Conservation (phyloP, 2,888 invertebrate genomes). For the Pantelozetes paolii region DNA sequence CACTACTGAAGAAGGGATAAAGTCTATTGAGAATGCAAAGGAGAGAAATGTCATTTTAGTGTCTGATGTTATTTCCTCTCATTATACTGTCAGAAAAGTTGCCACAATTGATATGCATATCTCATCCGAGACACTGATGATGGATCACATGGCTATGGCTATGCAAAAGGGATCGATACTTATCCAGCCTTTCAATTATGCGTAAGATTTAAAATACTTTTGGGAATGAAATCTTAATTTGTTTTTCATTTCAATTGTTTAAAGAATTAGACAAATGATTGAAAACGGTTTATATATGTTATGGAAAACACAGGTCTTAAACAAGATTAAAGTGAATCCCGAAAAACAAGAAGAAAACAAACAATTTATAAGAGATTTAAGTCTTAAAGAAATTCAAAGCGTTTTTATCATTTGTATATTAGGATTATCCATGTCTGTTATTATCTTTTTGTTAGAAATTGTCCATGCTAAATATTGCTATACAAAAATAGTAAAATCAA, state of each 20-base stretch:
- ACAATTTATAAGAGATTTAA: not conserved
- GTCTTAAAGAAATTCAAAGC: not conserved
- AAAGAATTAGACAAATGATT: not conserved
- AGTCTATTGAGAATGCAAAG: not conserved
- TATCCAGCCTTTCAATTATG: not conserved
- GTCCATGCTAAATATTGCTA: too few species aligned
- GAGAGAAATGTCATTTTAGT: not conserved
- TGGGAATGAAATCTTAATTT: not conserved
- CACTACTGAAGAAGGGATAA: not conserved
- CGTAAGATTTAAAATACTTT: not conserved
- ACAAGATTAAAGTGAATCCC: not conserved
- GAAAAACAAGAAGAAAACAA: not conserved
- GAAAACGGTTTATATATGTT: not conserved
- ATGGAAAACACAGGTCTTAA: not conserved
- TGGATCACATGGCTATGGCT: slow-evolving; percentile 22
- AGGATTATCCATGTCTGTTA: not conserved
- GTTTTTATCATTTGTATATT: slow-evolving; percentile 12
- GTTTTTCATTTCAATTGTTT: not conserved
- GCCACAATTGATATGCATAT: not conserved
- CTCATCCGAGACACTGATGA: slow-evolving; percentile 7
- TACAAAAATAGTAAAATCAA: too few species aligned
- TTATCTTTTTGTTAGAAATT: slow-evolving; percentile 8
- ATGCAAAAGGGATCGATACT: slow-evolving; percentile 1
- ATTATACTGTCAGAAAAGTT: not conserved
- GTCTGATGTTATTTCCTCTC: not conserved